Evolutionary conservation across 1,140 invertebrate species (phyloP).

Genomic region (Drosophila subobscura): DNA sequence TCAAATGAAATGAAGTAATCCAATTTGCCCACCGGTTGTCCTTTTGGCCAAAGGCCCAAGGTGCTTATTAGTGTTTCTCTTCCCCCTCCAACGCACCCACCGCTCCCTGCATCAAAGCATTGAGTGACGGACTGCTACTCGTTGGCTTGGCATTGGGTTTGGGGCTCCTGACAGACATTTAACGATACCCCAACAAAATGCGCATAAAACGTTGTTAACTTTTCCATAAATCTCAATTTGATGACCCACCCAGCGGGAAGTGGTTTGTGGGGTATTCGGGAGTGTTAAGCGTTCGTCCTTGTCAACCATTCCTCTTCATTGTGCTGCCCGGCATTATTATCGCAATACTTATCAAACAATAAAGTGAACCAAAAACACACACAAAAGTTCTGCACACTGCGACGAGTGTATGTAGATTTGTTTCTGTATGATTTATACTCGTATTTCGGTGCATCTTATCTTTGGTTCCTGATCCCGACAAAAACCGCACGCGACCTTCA

Average conservation of each 20-base stretch:
- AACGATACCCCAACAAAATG: constrained; percentile 17
- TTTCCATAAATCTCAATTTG: constrained; percentile 66
- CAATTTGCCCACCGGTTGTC: constrained; percentile 76
- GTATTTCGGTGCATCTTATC: constrained; percentile 8
- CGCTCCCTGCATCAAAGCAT: neutral
- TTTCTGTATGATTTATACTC: constrained; percentile 43
- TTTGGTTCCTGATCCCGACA: constrained; percentile 45
- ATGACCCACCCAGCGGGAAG: constrained; percentile 8
- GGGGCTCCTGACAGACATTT: constrained; percentile 30
- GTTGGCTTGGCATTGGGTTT: constrained; percentile 22
- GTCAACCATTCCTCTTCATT: constrained; percentile 2
- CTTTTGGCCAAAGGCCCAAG: constrained; percentile 65
- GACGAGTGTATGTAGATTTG: constrained; percentile 56
- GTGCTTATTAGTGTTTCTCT: constrained; percentile 62
- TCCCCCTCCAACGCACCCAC: neutral
- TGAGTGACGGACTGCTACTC: constrained; percentile 39
- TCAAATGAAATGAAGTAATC: constrained; percentile 75
- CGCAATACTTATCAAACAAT: constrained; percentile 81
- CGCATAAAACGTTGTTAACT: constrained; percentile 42
- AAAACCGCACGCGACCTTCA: constrained; percentile 81
- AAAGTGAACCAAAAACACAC: constrained; percentile 46
- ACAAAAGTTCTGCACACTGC: neutral
- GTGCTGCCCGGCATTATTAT: constrained; percentile 57
- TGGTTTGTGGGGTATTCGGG: neutral
- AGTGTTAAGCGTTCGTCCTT: constrained; percentile 63